Base-by-base conservation (phyloP, 2,888 invertebrate species). In the Heliconius cydno region DNA sequence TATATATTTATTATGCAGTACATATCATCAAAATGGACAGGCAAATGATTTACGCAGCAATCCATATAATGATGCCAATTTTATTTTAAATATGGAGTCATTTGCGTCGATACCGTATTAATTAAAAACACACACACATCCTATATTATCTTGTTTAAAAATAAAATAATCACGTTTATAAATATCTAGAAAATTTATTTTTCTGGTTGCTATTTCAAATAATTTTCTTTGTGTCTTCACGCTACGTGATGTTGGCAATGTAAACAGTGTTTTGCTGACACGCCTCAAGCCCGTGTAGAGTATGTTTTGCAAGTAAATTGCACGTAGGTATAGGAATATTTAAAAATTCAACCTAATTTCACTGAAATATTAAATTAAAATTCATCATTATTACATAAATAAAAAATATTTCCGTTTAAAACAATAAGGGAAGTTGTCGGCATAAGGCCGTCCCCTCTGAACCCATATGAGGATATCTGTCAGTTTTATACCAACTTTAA, bases 1-100 rank as follows among this genome's bases (percentile, higher is more conserved):
- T 79, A 81, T 71, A 76, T 70, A 79, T 63, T 79, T 77, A 74
- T 77, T 66, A 79, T 77, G 68, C 79, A 67, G 13, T 34, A 79
- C 77, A 66, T 60, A 60, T 15, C 66, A 15, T 63, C 65, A 38
- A 70, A 76, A 79, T 77, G 72, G 77, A 78, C 79, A 63, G 79
- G 66, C 77, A 60, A 79, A 79, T 78, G 81, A 79, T 81, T 72
- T 79, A 77, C 79, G 79, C 79, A 76, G 77, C 72, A 71, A 75
- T 13, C 79, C 81, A 79, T 81, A 81, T 57, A 12, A 41, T 52
- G 77, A 72, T 76, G 75, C 66, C 57, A 67, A 71, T 66, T 70
- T 28, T 38, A 68, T 81, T 81, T 63, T 66, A 41, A 63, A 79
- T 68, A 75, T 79, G 46, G 28, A 28, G 30, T 12, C 34, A 41